These are phyloP conservation scores for Chlorops oryzae DNA, from an alignment of 1,140 invertebrate genomes.

Conservation along the genomic window DNA sequence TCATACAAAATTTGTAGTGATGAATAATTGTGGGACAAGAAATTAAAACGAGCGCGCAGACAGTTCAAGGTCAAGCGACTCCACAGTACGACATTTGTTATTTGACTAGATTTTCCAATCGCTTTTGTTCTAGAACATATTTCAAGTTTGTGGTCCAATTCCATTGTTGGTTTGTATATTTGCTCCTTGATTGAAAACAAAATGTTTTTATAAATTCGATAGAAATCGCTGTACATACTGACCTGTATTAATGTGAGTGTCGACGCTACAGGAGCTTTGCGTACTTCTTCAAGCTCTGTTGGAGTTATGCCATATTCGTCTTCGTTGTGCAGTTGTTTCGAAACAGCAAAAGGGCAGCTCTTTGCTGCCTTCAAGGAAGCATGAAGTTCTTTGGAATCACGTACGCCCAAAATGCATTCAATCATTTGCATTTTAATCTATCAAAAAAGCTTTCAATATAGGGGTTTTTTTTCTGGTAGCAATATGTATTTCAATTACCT, in stretches of 20 bases:
- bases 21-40: constrained; percentile 23
- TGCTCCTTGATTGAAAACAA: too few relatives aligned
- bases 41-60: constrained; percentile 33
- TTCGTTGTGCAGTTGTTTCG: background rate
- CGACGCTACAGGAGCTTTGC: background rate
- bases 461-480: background rate
- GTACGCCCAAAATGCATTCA: constrained; percentile 11
- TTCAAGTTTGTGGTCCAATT: background rate
- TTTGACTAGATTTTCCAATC: too few relatives aligned
- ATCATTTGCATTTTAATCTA: constrained; percentile 14
- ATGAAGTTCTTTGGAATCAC: too few relatives aligned
- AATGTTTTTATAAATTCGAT: too few relatives aligned
- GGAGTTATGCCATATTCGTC: background rate
- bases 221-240: constrained; percentile 12
- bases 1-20: constrained; percentile 33
- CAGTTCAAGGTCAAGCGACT: constrained; percentile 27
- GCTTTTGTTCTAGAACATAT: constrained; percentile 3
- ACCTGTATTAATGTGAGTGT: constrained; percentile 2
- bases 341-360: background rate
- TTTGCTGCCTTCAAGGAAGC: background rate
- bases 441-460: background rate
- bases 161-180: background rate
- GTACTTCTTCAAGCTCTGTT: background rate
- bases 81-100: too few relatives aligned
- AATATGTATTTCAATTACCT: constrained; percentile 1